A percentile compares a stretch with the other conserved stretches of the same genome.
phyloP scores from a whole-genome alignment of 2,888 invertebrate species.

The Neoitamus cyanurus region DNA sequence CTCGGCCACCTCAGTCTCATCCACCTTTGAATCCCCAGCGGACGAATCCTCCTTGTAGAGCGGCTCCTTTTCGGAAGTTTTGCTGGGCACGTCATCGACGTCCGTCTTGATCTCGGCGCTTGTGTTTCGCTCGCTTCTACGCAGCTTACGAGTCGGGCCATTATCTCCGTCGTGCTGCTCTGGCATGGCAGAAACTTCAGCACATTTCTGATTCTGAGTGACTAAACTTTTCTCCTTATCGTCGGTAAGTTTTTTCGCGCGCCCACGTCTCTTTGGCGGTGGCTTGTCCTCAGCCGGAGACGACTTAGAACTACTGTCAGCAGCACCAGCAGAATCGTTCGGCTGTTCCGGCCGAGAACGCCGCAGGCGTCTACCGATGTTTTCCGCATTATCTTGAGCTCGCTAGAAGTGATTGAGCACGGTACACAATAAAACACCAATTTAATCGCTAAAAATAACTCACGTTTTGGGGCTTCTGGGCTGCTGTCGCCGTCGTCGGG shows the following conservation, averaged over 20 bases:
- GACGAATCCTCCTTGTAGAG: not conserved
- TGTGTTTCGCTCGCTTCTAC: conserved; percentile 39
- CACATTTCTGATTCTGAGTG: not conserved
- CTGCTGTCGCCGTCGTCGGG: not conserved
- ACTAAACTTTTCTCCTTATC: conserved; percentile 19
- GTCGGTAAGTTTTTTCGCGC: conserved; percentile 55
- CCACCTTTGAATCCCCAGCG: not conserved
- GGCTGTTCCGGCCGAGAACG: not conserved
- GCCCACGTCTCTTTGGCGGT: conserved; percentile 55
- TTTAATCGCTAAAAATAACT: conserved; percentile 14
- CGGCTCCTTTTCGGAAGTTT: not conserved
- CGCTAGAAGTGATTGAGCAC: conserved; percentile 8
- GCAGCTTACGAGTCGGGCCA: not conserved
- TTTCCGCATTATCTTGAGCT: not conserved
- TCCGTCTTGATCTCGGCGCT: not conserved
- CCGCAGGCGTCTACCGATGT: not conserved
- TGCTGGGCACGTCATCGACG: conserved; percentile 47
- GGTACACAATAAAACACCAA: not conserved
- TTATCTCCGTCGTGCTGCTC: not conserved
- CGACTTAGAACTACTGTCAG: not conserved
- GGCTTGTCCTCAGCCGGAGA: conserved; percentile 48
- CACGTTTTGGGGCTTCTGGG: conserved; percentile 25
- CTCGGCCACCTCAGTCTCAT: not conserved
- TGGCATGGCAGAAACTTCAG: not conserved
- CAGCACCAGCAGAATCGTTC: not conserved